Conservation (phyloP, 1,140 invertebrate genomes). For the Hypsibius dujardini region DNA sequence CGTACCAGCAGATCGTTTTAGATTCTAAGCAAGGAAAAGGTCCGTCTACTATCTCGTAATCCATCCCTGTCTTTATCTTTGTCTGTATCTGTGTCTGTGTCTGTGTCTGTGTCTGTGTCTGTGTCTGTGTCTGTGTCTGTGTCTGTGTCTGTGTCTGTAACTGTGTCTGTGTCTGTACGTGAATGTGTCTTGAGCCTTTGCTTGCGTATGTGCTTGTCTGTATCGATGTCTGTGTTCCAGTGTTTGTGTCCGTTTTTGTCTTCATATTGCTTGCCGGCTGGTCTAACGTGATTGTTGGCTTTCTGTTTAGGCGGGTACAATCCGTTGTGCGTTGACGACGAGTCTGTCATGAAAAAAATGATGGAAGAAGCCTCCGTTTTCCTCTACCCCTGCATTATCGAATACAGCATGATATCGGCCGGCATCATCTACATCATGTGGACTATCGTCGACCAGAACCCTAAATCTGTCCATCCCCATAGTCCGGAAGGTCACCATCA, state of each 20-base stretch:
- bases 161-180: slow-evolving; percentile 8
- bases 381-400: slow-evolving; percentile 85
- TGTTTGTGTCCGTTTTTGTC: no score
- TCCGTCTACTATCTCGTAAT: no score
- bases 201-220: no score
- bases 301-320: slow-evolving; percentile 35
- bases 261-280: background rate
- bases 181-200: no score
- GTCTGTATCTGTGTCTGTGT: no score
- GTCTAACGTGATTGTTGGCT: no score
- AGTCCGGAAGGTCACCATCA: background rate
- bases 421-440: slow-evolving; percentile 84
- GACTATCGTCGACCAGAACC: slow-evolving; percentile 48
- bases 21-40: no score
- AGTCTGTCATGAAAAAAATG: slow-evolving; percentile 73
- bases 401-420: slow-evolving; percentile 85
- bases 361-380: slow-evolving; percentile 71
- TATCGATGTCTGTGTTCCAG: no score
- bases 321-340: slow-evolving; percentile 59
- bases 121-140: background rate
- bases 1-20: no score
- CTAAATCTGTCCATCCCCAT: background rate
- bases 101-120: no score
- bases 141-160: slow-evolving; percentile 16
- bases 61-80: no score